Percentiles rank a stretch among this genome's conserved stretches.
Evolutionary conservation across 2,113 vertebrate species (phyloP).

Genomic region (Hassar affinis): DNA sequence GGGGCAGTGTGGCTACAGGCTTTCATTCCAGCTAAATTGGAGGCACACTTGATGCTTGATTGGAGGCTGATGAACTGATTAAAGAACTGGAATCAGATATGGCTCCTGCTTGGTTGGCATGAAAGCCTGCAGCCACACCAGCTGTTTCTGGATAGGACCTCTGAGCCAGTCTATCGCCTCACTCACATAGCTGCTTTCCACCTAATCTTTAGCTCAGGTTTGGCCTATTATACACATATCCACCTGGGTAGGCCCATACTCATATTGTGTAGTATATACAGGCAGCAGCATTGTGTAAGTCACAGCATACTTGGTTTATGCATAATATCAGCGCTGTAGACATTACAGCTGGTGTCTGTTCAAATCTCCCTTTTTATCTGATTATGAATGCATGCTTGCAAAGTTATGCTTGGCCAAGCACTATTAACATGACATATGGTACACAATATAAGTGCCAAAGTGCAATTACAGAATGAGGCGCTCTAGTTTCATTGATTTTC

Average conservation of each 20-base stretch:
- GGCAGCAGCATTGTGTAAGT: neutral
- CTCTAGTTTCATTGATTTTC: neutral
- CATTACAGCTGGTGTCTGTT: neutral
- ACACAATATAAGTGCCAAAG: neutral
- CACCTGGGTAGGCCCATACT: neutral
- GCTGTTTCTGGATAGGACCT: neutral
- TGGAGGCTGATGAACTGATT: neutral
- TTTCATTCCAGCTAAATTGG: neutral
- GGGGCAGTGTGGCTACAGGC: neutral
- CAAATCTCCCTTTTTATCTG: neutral
- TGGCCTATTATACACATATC: neutral
- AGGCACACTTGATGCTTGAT: neutral
- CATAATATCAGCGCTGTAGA: neutral
- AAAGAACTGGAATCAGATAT: neutral
- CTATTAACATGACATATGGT: neutral
- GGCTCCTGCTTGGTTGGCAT: neutral
- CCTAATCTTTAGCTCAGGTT: neutral
- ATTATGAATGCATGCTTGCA: conserved; percentile 1
- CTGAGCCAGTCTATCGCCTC: neutral
- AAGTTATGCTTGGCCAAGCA: neutral
- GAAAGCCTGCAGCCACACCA: neutral
- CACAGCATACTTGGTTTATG: neutral
- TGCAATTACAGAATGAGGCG: neutral
- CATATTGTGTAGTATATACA: neutral
- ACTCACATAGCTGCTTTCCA: neutral